phyloP scores from a whole-genome alignment of 2,888 invertebrate species.

The Melanchra persicariae region DNA sequence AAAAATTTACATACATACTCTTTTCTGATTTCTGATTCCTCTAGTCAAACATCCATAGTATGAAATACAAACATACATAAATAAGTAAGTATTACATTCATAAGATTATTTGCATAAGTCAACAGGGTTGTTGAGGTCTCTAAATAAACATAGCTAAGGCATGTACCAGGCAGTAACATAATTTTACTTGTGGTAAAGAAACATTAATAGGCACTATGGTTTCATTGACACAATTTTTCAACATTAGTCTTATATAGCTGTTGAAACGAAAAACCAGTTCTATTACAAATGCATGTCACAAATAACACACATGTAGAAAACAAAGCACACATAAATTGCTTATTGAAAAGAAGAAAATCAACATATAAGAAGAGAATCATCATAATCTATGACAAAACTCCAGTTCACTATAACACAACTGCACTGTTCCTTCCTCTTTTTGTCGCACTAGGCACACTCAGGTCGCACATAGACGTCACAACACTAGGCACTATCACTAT shows the following conservation, averaged over 20 bases:
- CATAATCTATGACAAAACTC: constrained; percentile 17
- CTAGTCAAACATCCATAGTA: constrained; percentile 25
- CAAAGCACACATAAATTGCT: background rate
- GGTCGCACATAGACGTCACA: constrained; percentile 32
- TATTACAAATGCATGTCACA: constrained; percentile 15
- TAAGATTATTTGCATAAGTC: constrained; percentile 51
- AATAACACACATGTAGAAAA: background rate
- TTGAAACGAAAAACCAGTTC: background rate
- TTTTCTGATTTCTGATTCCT: constrained; percentile 44
- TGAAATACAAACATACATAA: constrained; percentile 29
- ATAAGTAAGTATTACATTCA: constrained; percentile 42
- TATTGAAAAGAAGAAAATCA: constrained; percentile 8
- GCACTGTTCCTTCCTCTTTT: constrained; percentile 5
- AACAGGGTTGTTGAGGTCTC: constrained; percentile 14
- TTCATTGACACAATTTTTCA: background rate
- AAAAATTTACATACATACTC: constrained; percentile 27
- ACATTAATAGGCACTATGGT: background rate
- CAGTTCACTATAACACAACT: constrained; percentile 9
- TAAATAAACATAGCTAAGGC: constrained; percentile 3
- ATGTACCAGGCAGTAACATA: constrained; percentile 11
- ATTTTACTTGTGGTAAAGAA: background rate
- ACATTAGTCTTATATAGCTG: background rate
- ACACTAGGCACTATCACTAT: constrained; percentile 47
- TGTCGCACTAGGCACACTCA: constrained; percentile 22
- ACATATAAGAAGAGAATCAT: constrained; percentile 7